Evolutionary conservation across 2,113 vertebrate species (phyloP).

Genomic region (Aythya baeri): DNA sequence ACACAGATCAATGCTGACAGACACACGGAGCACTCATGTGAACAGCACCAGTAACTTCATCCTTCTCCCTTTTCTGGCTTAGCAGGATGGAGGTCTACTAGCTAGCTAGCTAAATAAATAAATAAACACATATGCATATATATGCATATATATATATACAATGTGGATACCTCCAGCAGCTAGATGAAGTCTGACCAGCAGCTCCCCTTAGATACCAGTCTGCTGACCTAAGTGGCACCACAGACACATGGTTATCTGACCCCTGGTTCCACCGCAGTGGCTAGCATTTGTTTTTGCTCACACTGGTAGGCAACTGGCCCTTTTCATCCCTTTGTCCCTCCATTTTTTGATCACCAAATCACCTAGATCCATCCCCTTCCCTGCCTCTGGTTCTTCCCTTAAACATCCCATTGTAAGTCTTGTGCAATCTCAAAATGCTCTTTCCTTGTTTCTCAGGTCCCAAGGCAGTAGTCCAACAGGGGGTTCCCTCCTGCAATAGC

Average conservation of each 20-base stretch:
- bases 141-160: neutral
- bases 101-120: no score
- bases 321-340: neutral
- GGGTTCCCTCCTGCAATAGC: accelerated
- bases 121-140: no score
- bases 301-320: neutral
- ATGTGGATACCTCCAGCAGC: neutral
- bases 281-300: neutral
- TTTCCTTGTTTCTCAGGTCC: accelerated
- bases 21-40: neutral
- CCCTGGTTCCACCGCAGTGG: neutral
- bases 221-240: neutral
- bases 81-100: neutral
- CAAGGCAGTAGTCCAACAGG: neutral
- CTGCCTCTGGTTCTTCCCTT: neutral
- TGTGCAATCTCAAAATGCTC: neutral
- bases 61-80: neutral
- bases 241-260: neutral
- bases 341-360: neutral
- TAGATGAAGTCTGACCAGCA: neutral
- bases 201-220: neutral
- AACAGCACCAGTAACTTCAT: neutral
- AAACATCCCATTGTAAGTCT: neutral
- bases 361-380: neutral
- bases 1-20: neutral